A percentile compares a stretch with the other conserved stretches of the same genome.
Evolutionary conservation across 2,113 vertebrate species (phyloP).

Genomic region (Electrona antarctica): DNA sequence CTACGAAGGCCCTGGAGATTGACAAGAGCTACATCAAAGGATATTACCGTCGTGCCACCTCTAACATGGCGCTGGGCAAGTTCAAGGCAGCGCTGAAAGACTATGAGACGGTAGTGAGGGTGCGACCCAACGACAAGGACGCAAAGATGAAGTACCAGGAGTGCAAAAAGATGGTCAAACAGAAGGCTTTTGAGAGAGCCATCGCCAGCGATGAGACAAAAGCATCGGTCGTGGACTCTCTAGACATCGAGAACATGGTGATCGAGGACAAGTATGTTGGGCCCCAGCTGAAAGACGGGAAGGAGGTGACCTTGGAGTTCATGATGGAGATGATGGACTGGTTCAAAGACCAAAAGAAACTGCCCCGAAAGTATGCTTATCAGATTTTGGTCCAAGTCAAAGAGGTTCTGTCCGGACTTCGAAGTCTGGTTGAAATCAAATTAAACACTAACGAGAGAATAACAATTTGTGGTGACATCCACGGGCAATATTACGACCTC

Average conservation of each 20-base stretch:
- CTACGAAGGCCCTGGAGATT: constrained; percentile 87
- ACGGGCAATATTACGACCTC: constrained; percentile 93
- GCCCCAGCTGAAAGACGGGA: constrained; percentile 90
- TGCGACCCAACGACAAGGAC: constrained; percentile 92
- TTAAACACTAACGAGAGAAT: constrained; percentile 91
- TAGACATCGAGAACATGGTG: constrained; percentile 95
- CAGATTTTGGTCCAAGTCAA: constrained; percentile 95
- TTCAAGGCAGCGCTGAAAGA: constrained; percentile 94
- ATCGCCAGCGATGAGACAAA: constrained; percentile 91
- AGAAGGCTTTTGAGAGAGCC: constrained; percentile 93
- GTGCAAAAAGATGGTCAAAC: constrained; percentile 92
- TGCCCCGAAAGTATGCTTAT: constrained; percentile 94
- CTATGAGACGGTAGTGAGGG: constrained; percentile 93
- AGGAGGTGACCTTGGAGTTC: constrained; percentile 83
- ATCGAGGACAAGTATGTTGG: constrained; percentile 93
- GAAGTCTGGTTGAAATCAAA: constrained; percentile 88
- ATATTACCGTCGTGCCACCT: constrained; percentile 92
- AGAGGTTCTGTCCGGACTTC: constrained; percentile 91
- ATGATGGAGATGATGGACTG: constrained; percentile 95
- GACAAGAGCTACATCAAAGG: constrained; percentile 95
- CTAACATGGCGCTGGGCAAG: constrained; percentile 96
- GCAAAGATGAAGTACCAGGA: constrained; percentile 94
- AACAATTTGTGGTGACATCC: constrained; percentile 94
- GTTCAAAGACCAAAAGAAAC: constrained; percentile 93
- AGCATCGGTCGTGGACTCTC: constrained; percentile 89